Evolutionary conservation across 2,888 invertebrate species (phyloP), one percentile per base, ranked within the genome.

Genomic region (Dynastes hyllus): DNA sequence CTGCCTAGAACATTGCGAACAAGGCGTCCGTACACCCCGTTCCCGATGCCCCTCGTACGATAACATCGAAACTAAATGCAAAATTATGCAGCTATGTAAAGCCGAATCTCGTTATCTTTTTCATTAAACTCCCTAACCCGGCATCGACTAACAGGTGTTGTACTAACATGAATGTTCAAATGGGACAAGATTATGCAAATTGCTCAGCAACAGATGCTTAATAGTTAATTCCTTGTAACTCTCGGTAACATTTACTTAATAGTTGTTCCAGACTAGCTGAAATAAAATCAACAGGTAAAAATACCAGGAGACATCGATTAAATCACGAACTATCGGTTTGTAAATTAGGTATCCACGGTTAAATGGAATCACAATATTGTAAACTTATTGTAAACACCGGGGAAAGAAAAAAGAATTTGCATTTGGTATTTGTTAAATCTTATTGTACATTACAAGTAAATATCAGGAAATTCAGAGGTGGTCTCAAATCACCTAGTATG

Each of bases 101-200:
- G 69, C 55, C 76, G 69, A 76, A 79, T 79, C 77, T 77, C 77
- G 70, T 73, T 77, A 73, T 77, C 71, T 79, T 79, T 79, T 79
- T 79, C 79, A 79, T 79, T 79, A 79, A 77, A 77, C 77, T 66
- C 53, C 71, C 70, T 53, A 63, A 71, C 76, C 63, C 76, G 67
- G 71, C 71, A 61, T 66, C 73, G 40, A 77, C 80, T 76, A 78
- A 78, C 80, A 80, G 80, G 80, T 80, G 80, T 76, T 78, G 80
- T 78, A 78, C 65, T 66, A 78, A 78, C 80, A 78, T 77, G 79
- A 78, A 81, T 81, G 81, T 70, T 78, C 78, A 79, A 78, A 78
- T 79, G 58, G 67, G 79, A 79, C 80, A 80, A 81, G 81, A 81
- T 82, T 82, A 82, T 81, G 82, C 80, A 82, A 82, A 82, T 82